Evolutionary conservation across 2,797 vertebrate species (phyloP).

Genomic region (Hippopotamyrus pictus): DNA sequence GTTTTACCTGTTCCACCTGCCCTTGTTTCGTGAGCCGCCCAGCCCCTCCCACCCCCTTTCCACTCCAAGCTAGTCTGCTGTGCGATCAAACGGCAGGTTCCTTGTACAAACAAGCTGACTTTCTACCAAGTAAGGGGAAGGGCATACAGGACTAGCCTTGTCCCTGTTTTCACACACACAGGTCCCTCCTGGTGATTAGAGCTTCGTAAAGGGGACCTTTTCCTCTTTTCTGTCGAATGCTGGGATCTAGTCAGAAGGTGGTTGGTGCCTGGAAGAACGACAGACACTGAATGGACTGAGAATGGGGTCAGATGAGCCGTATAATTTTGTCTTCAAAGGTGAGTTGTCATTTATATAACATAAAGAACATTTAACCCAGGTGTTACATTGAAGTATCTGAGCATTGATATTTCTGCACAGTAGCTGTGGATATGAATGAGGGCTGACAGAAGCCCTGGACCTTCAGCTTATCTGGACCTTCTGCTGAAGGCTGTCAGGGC

Average conservation of each 20-base stretch:
- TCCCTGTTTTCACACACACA: constrained; percentile 27
- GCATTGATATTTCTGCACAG: neutral
- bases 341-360: constrained; percentile 34
- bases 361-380: neutral
- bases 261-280: neutral
- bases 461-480: neutral
- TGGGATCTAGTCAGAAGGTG: constrained; percentile 13
- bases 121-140: constrained; percentile 9
- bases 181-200: constrained; percentile 25
- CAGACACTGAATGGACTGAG: neutral
- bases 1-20: constrained; percentile 70
- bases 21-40: constrained; percentile 28
- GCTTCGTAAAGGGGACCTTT: constrained; percentile 10
- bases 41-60: constrained; percentile 23
- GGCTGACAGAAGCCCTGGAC: neutral
- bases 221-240: constrained; percentile 3
- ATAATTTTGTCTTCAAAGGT: constrained; percentile 77
- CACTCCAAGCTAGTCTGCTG: constrained; percentile 38
- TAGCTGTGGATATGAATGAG: neutral
- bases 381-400: too few species aligned
- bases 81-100: constrained; percentile 37
- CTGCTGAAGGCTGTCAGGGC: neutral
- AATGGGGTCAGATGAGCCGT: constrained; percentile 64
- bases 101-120: constrained; percentile 24
- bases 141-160: constrained; percentile 31